Conservation (phyloP, 2,797 vertebrate genomes). For the Melanogrammus aeglefinus region DNA sequence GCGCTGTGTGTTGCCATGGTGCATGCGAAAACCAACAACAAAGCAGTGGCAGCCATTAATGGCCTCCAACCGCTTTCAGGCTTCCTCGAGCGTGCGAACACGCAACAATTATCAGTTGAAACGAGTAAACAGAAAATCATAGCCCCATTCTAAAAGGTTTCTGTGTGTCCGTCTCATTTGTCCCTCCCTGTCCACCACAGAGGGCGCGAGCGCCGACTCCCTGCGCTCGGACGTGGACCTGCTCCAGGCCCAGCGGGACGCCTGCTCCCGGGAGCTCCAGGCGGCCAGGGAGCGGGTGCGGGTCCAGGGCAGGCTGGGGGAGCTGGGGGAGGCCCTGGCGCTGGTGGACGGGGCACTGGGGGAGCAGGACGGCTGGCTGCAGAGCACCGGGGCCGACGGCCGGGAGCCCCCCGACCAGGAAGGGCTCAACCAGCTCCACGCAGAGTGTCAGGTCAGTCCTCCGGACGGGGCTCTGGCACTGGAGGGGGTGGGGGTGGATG, state of each 20-base stretch:
- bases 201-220: constrained; percentile 53
- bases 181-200: constrained; percentile 36
- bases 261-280: constrained; percentile 69
- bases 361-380: constrained; percentile 79
- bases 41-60: background rate
- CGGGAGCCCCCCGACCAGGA: constrained; percentile 27
- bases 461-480: background rate
- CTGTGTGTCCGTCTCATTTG: constrained; percentile 1
- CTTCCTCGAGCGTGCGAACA: background rate
- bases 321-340: constrained; percentile 73
- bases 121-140: background rate
- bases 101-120: background rate
- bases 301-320: constrained; percentile 73
- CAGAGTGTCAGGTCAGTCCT: constrained; percentile 40
- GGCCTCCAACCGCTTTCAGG: background rate
- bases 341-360: constrained; percentile 71
- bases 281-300: constrained; percentile 72
- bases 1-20: background rate
- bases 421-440: constrained; percentile 61
- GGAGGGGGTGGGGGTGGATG: no score
- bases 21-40: background rate
- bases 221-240: constrained; percentile 68
- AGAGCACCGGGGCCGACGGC: constrained; percentile 38
- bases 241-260: constrained; percentile 77
- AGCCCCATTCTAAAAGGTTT: background rate